These are phyloP conservation scores for Rhyacophila evoluta DNA, from an alignment of 2,888 invertebrate genomes.

Conservation along the genomic window DNA sequence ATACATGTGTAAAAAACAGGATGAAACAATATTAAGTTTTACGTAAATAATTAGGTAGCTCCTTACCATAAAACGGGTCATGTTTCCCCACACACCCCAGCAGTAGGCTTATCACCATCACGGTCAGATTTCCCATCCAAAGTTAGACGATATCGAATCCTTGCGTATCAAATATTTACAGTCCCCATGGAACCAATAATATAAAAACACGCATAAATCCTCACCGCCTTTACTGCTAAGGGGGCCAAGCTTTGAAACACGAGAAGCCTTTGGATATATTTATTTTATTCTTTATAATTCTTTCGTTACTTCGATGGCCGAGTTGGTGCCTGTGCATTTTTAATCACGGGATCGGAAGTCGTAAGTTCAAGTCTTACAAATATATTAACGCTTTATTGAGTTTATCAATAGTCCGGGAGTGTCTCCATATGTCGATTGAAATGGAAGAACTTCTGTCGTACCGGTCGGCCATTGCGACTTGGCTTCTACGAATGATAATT, in stretches of 20 bases:
- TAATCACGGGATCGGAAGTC: too few relatives aligned
- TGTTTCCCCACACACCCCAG: background rate
- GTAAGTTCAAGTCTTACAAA: too few relatives aligned
- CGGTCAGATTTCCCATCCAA: conserved; percentile 5
- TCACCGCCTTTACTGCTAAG: background rate
- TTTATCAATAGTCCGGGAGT: too few relatives aligned
- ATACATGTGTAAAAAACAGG: background rate
- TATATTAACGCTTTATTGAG: too few relatives aligned
- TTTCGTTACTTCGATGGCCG: too few relatives aligned
- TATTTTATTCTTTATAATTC: background rate
- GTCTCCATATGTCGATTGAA: too few relatives aligned
- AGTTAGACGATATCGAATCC: conserved; percentile 32
- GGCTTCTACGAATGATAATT: too few relatives aligned
- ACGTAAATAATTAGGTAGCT: background rate
- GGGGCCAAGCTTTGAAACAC: conserved; percentile 5
- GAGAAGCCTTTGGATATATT: conserved; percentile 16
- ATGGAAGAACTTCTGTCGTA: too few relatives aligned
- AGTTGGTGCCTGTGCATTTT: too few relatives aligned
- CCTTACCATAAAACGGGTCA: background rate
- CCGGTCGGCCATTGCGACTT: too few relatives aligned
- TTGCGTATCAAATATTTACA: conserved; percentile 54
- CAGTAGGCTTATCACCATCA: background rate
- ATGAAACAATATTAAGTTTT: background rate
- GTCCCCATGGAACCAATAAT: conserved; percentile 54
- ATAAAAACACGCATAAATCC: conserved; percentile 50